phyloP scores from a whole-genome alignment of 2,113 vertebrate species.

The Fregetta grallaria region DNA sequence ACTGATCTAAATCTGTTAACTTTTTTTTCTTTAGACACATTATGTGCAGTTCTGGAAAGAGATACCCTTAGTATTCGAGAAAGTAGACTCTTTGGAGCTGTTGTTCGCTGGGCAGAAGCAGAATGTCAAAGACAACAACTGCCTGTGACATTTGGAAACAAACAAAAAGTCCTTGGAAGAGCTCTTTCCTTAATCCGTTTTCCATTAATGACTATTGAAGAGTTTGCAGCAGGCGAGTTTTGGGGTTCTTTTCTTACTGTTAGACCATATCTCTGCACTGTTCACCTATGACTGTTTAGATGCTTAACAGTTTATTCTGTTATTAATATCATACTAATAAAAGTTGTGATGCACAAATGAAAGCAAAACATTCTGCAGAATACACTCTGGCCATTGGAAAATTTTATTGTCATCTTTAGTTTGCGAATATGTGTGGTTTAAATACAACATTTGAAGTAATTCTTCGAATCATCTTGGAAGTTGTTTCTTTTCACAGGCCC shows the following conservation, averaged over 20 bases:
- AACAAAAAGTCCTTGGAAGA: conserved; percentile 92
- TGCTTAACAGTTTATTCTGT: not conserved
- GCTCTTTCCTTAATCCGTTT: conserved; percentile 92
- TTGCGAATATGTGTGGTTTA: not conserved
- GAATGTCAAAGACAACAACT: conserved; percentile 93
- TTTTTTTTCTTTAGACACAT: conserved; percentile 78
- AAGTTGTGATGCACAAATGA: not conserved
- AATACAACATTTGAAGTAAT: not conserved
- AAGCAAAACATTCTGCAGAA: not conserved
- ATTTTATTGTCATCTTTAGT: not conserved
- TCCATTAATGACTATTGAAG: conserved; percentile 93
- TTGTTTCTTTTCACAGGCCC: conserved; percentile 83
- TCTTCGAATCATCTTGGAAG: not conserved
- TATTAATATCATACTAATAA: not conserved
- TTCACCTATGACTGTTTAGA: not conserved
- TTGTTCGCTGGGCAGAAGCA: conserved; percentile 93
- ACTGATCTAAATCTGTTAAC: not conserved
- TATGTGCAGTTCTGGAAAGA: conserved; percentile 90
- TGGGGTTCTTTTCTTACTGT: not conserved
- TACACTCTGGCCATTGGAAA: not conserved
- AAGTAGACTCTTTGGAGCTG: conserved; percentile 89
- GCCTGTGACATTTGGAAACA: conserved; percentile 85
- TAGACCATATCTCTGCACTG: not conserved
- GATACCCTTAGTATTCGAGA: conserved; percentile 94
- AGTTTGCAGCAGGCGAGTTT: conserved; percentile 89